Percentiles rank a stretch among this genome's conserved stretches.
phyloP scores from a whole-genome alignment of 2,113 vertebrate species.

The Nymphicus hollandicus region DNA sequence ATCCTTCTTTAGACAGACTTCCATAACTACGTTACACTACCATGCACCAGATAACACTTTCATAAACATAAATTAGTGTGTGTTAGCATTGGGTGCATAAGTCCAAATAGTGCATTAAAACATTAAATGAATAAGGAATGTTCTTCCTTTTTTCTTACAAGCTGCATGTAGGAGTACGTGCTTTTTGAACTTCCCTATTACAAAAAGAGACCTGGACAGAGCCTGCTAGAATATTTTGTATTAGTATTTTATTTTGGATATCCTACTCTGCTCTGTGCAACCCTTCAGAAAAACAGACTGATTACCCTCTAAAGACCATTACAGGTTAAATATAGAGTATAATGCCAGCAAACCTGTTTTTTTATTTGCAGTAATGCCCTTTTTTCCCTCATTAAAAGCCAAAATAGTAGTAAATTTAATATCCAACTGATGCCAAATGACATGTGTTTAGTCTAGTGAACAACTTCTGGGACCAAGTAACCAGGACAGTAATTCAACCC shows the following conservation, averaged over 20 bases:
- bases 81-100: background rate
- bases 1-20: background rate
- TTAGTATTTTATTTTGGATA: background rate
- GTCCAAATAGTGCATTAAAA: background rate
- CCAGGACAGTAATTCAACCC: background rate
- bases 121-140: background rate
- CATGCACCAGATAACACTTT: background rate
- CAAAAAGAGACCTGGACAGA: background rate
- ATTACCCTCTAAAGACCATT: background rate
- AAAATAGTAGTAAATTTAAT: background rate
- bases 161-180: fast-evolving
- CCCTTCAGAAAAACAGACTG: background rate
- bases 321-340: background rate
- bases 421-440: background rate
- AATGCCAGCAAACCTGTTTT: background rate
- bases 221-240: background rate
- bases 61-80: background rate
- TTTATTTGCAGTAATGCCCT: background rate
- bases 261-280: background rate
- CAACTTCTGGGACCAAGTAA: background rate
- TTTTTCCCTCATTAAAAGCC: background rate
- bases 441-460: background rate
- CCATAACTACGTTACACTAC: background rate
- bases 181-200: background rate
- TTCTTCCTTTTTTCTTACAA: background rate